phyloP scores from a whole-genome alignment of 2,888 invertebrate species.

The Oasisia sp. region DNA sequence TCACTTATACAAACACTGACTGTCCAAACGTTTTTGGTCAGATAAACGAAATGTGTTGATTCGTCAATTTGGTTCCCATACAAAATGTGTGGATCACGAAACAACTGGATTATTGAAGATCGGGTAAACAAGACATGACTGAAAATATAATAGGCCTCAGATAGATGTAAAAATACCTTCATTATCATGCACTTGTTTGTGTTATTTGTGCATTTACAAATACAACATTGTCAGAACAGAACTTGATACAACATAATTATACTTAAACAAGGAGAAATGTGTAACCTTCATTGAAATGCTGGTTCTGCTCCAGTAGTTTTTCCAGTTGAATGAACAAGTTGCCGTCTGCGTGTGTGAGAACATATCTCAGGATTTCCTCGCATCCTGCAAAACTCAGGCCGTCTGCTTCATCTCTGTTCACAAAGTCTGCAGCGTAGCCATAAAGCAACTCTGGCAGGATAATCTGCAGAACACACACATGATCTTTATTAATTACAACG shows the following conservation, averaged over 20 bases:
- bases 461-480: slow-evolving; percentile 43
- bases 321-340: slow-evolving; percentile 44
- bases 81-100: too few species aligned
- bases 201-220: not conserved
- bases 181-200: too few species aligned
- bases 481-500: not conserved
- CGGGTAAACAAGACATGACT: too few species aligned
- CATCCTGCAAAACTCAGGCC: slow-evolving; percentile 39
- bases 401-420: slow-evolving; percentile 30
- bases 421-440: slow-evolving; percentile 54
- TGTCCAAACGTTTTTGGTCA: too few species aligned
- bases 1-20: too few species aligned
- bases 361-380: slow-evolving; percentile 48
- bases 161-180: too few species aligned
- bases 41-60: too few species aligned
- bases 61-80: too few species aligned
- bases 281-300: not conserved
- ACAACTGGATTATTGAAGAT: too few species aligned
- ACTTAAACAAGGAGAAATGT: not conserved
- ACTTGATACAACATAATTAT: not conserved
- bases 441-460: slow-evolving; percentile 52
- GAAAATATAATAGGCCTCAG: too few species aligned
- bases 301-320: slow-evolving; percentile 45
- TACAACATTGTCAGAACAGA: not conserved
- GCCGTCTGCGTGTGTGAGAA: slow-evolving; percentile 44